phyloP scores from a whole-genome alignment of 2,797 vertebrate species.

The Spatula versicolor region DNA sequence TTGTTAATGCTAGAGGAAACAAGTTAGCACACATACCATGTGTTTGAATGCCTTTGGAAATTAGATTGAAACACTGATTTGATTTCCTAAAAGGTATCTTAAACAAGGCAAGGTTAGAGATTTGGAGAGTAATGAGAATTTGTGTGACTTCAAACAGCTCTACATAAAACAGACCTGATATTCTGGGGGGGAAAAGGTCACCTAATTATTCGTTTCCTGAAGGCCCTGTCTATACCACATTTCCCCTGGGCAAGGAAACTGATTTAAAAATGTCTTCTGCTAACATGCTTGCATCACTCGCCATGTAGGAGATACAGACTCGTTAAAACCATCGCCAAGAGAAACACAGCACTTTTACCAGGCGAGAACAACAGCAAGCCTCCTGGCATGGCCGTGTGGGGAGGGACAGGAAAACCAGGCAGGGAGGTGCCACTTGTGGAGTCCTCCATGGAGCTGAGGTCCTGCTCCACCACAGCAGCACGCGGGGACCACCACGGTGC shows the following conservation, averaged over 20 bases:
- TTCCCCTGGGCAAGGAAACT: slow-evolving; percentile 69
- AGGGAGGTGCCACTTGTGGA: not conserved
- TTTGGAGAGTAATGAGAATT: slow-evolving; percentile 75
- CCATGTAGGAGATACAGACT: slow-evolving; percentile 28
- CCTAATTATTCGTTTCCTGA: slow-evolving; percentile 75
- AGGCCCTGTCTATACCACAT: slow-evolving; percentile 67
- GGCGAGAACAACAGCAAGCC: not conserved
- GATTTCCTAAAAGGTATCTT: slow-evolving; percentile 74
- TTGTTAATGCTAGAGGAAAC: slow-evolving; percentile 78
- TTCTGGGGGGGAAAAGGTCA: slow-evolving; percentile 71
- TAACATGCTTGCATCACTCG: not conserved
- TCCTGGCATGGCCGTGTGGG: not conserved
- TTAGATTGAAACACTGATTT: slow-evolving; percentile 75
- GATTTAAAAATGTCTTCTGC: slow-evolving; percentile 66
- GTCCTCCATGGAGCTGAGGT: fast-evolving
- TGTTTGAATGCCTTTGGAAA: slow-evolving; percentile 77
- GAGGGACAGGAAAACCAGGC: not conserved
- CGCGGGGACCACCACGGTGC: fast-evolving
- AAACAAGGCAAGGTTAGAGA: slow-evolving; percentile 74
- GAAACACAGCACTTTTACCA: not conserved
- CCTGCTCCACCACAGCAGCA: not conserved
- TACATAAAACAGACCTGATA: slow-evolving; percentile 72
- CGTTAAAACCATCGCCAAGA: slow-evolving; percentile 15
- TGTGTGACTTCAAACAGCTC: slow-evolving; percentile 69
- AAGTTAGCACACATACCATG: slow-evolving; percentile 74